Percentiles rank a stretch among this genome's conserved stretches.
These are phyloP conservation scores for Orussus abietinus DNA, from an alignment of 1,140 invertebrate genomes.

Conservation along the genomic window DNA sequence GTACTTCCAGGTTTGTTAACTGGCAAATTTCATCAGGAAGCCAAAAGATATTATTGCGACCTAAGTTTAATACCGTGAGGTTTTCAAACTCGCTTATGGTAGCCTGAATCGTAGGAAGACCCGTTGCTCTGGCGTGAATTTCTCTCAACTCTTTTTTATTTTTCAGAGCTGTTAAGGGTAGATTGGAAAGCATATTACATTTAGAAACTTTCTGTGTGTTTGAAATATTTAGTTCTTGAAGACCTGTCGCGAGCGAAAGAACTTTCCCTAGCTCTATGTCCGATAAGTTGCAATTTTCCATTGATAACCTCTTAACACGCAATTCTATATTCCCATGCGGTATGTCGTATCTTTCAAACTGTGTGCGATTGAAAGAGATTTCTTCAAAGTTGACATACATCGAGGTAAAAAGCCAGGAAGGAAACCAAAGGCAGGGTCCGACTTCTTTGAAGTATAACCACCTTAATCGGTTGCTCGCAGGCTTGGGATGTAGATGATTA, in stretches of 20 bases:
- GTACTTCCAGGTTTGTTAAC: constrained; percentile 22
- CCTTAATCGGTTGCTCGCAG: constrained; percentile 23
- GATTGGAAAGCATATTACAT: constrained; percentile 20
- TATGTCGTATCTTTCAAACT: constrained; percentile 18
- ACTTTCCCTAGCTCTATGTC: constrained; percentile 19
- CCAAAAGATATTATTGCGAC: constrained; percentile 24
- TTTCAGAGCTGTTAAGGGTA: constrained; percentile 21
- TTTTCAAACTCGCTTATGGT: constrained; percentile 23
- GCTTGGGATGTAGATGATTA: constrained; percentile 15
- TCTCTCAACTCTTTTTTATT: constrained; percentile 14
- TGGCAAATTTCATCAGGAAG: constrained; percentile 30
- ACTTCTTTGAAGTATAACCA: constrained; percentile 23
- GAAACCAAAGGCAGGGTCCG: constrained; percentile 20
- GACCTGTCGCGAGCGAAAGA: constrained; percentile 15
- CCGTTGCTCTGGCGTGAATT: constrained; percentile 15
- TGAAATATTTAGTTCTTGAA: constrained; percentile 26
- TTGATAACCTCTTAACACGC: constrained; percentile 22
- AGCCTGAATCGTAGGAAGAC: constrained; percentile 15
- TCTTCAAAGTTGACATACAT: constrained; percentile 20
- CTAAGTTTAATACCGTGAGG: constrained; percentile 24
- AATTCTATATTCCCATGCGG: constrained; percentile 6
- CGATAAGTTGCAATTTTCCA: constrained; percentile 22
- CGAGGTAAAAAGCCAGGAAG: constrained; percentile 30
- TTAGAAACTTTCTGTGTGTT: background rate
- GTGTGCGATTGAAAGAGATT: constrained; percentile 22